Evolutionary conservation across 2,113 vertebrate species (phyloP), one percentile per base, ranked within the genome.

Genomic region (Raphicerus campestris): DNA sequence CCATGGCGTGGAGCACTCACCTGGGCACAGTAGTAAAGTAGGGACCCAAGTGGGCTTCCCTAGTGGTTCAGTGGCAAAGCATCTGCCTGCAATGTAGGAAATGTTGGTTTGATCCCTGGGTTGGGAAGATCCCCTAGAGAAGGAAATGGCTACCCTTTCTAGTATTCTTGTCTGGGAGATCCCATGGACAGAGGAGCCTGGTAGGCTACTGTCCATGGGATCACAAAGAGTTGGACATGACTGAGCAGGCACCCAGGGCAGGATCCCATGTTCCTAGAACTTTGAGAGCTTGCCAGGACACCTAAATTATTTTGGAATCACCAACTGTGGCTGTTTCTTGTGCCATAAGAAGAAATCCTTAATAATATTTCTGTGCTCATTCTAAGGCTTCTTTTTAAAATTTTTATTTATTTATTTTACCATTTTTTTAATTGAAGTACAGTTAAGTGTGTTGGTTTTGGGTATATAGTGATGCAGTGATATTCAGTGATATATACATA

Each of bases 161-260:
- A 3, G 35, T 39, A 73, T 73, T 73, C 66, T 39, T 24, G 66
- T 35, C 35, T 73, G 66, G 20, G 35, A 24, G 13, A 73, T 13
- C 6, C 35, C 35, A 42, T 24, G 35, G 70, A 42, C 35, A 42
- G 20, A 73, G 70, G 70, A 13, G 10, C 70, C n/a, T 42, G 35
- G 35, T n/a, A 70, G 63, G 17, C 20, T 73, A 39, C 20, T 7
- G 70, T 73, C 70, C 70, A 73, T 39, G 70, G 35, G 35, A 42
- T 73, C 0, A 0, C 70, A 73, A 24, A 73, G 70, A 42, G 20
- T 7, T 42, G 70, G 70, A 73, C 5, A 42, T 39, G 6, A 73
- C 70, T 73, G 35, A 73, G 19, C 35, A 73, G 17, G 20, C 35
- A 73, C 35, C 10, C 70, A 73, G 20, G 20, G 70, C 20, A 42